Conservation (phyloP, 2,888 invertebrate species). For the Phrixothrix hirtus region DNA sequence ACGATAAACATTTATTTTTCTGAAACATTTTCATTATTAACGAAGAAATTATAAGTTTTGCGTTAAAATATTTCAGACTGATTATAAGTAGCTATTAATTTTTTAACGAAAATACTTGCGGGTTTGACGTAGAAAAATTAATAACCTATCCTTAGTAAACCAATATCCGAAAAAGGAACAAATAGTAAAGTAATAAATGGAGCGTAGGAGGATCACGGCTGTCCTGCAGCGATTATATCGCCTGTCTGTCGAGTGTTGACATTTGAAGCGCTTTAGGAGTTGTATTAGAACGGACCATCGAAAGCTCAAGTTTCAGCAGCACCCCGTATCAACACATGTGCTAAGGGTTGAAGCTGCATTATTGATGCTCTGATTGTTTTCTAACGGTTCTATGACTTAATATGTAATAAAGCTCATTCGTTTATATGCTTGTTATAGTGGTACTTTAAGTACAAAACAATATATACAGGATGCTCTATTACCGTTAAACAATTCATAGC, state of each 20-base stretch:
- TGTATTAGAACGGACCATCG: constrained; percentile 40
- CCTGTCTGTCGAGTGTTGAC: constrained; percentile 47
- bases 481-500: no score
- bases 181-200: constrained; percentile 43
- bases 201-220: constrained; percentile 42
- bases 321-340: constrained; percentile 27
- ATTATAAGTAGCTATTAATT: no score
- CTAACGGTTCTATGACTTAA: constrained; percentile 15
- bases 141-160: constrained; percentile 24
- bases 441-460: no score
- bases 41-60: no score
- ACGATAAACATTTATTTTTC: no score
- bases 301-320: constrained; percentile 30
- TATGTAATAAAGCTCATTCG: background rate
- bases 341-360: constrained; percentile 16
- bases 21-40: no score
- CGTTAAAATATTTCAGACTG: no score
- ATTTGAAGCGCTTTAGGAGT: constrained; percentile 44
- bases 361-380: constrained; percentile 25
- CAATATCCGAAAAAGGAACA: constrained; percentile 37
- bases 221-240: constrained; percentile 46
- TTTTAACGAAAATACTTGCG: no score
- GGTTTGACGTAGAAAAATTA: no score
- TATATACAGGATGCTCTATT: no score
- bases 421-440: background rate